Evolutionary conservation across 2,888 invertebrate species (phyloP).

Genomic region (Limenitis camilla): DNA sequence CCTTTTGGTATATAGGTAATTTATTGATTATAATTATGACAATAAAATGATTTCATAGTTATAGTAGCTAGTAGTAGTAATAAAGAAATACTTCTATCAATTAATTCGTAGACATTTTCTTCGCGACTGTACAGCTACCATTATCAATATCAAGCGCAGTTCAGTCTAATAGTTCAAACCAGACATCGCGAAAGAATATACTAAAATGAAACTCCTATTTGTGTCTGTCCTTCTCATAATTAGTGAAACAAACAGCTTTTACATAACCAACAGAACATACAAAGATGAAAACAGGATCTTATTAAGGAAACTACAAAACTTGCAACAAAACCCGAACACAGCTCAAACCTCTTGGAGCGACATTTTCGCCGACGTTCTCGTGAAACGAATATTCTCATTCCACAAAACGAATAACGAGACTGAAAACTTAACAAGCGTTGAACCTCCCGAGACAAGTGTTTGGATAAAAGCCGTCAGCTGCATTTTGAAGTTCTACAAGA

Average conservation of each 20-base stretch:
- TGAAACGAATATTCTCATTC: conserved; percentile 49
- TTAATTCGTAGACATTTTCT: conserved; percentile 26
- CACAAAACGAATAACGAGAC: conserved; percentile 31
- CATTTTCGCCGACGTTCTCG: conserved; percentile 53
- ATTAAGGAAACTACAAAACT: conserved; percentile 56
- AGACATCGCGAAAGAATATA: conserved; percentile 39
- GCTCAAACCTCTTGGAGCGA: conserved; percentile 53
- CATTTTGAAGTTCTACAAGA: conserved; percentile 45
- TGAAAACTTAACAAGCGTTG: conserved; percentile 25
- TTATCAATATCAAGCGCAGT: conserved; percentile 48
- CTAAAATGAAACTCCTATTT: conserved; percentile 51
- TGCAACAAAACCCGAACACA: conserved; percentile 33
- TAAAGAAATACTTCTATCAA: too few species aligned
- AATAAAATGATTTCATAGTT: too few species aligned
- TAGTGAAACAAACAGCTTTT: conserved; percentile 38
- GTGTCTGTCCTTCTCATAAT: conserved; percentile 43
- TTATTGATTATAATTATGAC: too few species aligned
- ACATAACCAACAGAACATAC: conserved; percentile 32
- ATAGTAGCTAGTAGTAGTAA: too few species aligned
- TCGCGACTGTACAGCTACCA: conserved; percentile 40
- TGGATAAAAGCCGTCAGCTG: conserved; percentile 41
- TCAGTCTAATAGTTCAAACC: conserved; percentile 47
- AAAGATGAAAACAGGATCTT: conserved; percentile 43
- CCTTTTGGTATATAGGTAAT: too few species aligned
- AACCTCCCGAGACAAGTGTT: conserved; percentile 27